phyloP scores from a whole-genome alignment of 2,888 invertebrate genomes.

The Meiosimyza decipiens region DNA sequence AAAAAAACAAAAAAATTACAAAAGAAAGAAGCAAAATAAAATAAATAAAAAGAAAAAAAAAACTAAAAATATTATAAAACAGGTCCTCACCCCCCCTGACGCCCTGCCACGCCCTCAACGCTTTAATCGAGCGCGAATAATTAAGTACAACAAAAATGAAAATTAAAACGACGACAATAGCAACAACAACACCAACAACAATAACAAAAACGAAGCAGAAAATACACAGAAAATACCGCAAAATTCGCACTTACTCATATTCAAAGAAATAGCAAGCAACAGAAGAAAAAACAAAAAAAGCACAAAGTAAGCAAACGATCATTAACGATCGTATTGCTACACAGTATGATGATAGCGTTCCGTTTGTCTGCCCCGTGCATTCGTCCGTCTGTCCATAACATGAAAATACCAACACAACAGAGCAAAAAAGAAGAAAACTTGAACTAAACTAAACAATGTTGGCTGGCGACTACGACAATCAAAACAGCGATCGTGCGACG shows the following conservation, averaged over 20 bases:
- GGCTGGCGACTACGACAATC: constrained; percentile 29
- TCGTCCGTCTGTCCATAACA: neutral
- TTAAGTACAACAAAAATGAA: constrained; percentile 13
- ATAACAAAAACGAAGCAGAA: constrained; percentile 38
- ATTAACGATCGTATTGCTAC: neutral
- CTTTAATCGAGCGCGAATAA: constrained; percentile 13
- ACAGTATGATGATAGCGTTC: constrained; percentile 14
- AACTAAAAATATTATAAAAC: constrained; percentile 26
- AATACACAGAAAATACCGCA: constrained; percentile 48
- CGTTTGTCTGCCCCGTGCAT: neutral
- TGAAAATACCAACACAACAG: constrained; percentile 20
- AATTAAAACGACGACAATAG: constrained; percentile 33
- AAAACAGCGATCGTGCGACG: constrained; percentile 36
- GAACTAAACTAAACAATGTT: constrained; percentile 22
- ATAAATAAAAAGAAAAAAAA: constrained; percentile 28
- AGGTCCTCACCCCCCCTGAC: constrained; percentile 1
- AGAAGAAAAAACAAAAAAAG: constrained; percentile 7
- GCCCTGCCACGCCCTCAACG: neutral
- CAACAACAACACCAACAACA: constrained; percentile 34
- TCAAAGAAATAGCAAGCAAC: constrained; percentile 43
- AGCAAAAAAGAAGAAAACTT: constrained; percentile 53
- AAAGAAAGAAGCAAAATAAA: constrained; percentile 27
- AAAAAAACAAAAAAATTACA: constrained; percentile 21
- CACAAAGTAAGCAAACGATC: constrained; percentile 21
- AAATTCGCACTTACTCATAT: constrained; percentile 53